Evolutionary conservation across 2,888 invertebrate genomes (phyloP).

Genomic region (Rambutsinella grinnellia): DNA sequence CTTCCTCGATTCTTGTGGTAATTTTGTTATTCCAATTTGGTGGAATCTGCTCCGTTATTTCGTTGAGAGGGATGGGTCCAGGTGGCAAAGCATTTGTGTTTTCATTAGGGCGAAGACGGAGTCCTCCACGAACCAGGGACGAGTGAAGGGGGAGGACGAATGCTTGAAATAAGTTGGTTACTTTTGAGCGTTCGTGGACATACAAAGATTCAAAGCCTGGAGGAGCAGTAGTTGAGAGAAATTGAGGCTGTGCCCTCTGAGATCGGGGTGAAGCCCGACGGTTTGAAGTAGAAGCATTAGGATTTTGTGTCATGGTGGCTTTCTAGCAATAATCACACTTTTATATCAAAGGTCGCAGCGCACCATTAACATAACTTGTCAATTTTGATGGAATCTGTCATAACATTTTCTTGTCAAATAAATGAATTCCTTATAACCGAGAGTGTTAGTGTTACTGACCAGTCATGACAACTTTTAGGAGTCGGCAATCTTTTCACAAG

Average conservation of each 20-base stretch:
- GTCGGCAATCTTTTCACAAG: background rate
- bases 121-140: conserved; percentile 59
- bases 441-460: background rate
- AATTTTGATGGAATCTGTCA: background rate
- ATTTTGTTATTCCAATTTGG: conserved; percentile 11
- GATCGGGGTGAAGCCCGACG: background rate
- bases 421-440: background rate
- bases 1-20: conserved; percentile 20
- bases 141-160: conserved; percentile 60
- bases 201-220: conserved; percentile 60
- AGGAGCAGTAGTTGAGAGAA: conserved; percentile 23
- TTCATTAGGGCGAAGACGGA: conserved; percentile 40
- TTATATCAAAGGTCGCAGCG: too few species aligned
- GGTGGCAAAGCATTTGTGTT: background rate
- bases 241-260: background rate
- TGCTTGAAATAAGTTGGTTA: conserved; percentile 51
- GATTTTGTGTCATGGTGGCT: background rate
- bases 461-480: conserved; percentile 5
- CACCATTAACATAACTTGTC: background rate
- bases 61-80: conserved; percentile 6
- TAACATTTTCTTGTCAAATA: background rate
- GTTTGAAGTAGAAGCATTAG: background rate
- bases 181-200: conserved; percentile 44
- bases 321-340: too few species aligned
- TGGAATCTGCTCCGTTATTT: conserved; percentile 31